phyloP scores from a whole-genome alignment of 2,113 vertebrate genomes.

The Grallaria varia region DNA sequence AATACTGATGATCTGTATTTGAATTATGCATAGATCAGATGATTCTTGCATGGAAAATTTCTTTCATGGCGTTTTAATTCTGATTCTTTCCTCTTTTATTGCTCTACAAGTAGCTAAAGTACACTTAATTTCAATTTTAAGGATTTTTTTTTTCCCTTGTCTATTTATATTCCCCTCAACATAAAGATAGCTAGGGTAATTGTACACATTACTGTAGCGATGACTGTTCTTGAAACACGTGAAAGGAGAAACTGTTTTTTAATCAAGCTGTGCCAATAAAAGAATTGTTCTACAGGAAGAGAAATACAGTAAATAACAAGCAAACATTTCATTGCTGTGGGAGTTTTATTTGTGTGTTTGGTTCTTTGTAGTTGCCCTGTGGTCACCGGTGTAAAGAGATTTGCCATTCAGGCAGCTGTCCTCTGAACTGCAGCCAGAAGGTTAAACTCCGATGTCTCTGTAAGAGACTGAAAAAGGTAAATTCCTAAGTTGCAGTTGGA shows the following conservation, averaged over 20 bases:
- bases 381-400: conserved; percentile 91
- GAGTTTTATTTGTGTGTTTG: neutral
- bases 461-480: conserved; percentile 93
- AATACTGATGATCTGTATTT: neutral
- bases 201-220: neutral
- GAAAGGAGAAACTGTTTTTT: neutral
- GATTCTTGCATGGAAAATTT: neutral
- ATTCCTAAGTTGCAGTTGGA: neutral
- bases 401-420: conserved; percentile 87
- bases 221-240: neutral
- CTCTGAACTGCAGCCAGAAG: conserved; percentile 86
- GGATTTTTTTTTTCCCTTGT: neutral
- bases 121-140: neutral
- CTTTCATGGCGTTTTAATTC: neutral
- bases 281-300: neutral
- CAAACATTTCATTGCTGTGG: neutral
- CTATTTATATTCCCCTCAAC: neutral
- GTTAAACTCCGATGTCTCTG: conserved; percentile 92
- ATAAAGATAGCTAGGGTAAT: neutral
- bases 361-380: conserved; percentile 81
- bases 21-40: neutral
- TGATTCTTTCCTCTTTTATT: neutral
- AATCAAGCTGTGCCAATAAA: neutral
- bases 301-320: neutral
- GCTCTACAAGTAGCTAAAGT: neutral